These are phyloP conservation scores for Drosophila ambigua DNA, from an alignment of 1,140 invertebrate genomes.

Conservation along the genomic window DNA sequence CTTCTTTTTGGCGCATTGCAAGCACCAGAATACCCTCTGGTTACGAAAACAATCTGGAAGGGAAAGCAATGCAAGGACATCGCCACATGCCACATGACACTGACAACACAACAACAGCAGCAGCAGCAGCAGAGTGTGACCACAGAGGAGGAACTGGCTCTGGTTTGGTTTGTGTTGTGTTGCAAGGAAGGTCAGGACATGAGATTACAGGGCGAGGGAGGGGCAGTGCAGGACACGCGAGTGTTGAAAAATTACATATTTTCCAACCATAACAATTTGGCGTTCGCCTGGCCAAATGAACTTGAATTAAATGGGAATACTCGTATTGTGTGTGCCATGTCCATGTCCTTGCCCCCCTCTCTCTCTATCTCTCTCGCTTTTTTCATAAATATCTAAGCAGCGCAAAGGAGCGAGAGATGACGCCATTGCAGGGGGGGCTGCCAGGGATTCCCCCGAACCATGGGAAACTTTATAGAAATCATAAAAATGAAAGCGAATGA, in stretches of 20 bases:
- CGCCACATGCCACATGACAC: no score
- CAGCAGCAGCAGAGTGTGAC: no score
- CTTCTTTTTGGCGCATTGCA: no score
- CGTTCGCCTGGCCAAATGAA: conserved; percentile 11
- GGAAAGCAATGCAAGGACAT: no score
- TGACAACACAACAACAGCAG: no score
- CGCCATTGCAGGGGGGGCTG: conserved; percentile 29
- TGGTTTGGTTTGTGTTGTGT: no score
- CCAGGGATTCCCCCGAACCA: background rate
- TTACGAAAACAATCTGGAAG: no score
- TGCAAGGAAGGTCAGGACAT: background rate
- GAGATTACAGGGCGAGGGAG: no score
- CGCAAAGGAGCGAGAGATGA: conserved; percentile 28
- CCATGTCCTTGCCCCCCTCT: background rate
- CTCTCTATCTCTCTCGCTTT: background rate
- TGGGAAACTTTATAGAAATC: conserved; percentile 2
- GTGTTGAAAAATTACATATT: conserved; percentile 37
- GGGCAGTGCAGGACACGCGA: conserved; percentile 25
- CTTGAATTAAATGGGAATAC: conserved; percentile 30
- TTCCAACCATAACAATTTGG: conserved; percentile 36
- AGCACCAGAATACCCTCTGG: no score
- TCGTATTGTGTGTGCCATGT: conserved; percentile 6
- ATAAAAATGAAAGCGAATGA: conserved; percentile 22
- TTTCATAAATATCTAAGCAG: conserved; percentile 69
- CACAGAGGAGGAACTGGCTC: no score